A percentile compares a stretch with the other conserved stretches of the same genome.
phyloP scores from a whole-genome alignment of 2,888 invertebrate genomes.

The Campaea margaritaria region DNA sequence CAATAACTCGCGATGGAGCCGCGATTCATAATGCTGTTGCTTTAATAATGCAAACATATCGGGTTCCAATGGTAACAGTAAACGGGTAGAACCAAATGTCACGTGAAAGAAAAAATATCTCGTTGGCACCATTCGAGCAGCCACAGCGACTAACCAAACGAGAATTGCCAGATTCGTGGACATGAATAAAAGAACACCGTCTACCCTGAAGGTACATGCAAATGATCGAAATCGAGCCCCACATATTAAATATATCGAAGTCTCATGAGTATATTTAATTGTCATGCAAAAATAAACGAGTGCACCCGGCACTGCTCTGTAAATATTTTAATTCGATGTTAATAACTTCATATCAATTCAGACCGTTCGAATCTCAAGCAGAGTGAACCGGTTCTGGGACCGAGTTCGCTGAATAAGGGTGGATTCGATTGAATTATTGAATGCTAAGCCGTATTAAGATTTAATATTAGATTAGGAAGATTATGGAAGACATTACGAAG shows the following conservation, averaged over 20 bases:
- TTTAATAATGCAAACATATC: constrained; percentile 51
- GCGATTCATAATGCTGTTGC: constrained; percentile 47
- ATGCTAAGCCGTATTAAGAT: constrained; percentile 55
- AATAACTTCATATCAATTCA: constrained; percentile 70
- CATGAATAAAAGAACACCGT: constrained; percentile 73
- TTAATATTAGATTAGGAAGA: constrained; percentile 56
- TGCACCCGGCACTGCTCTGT: constrained; percentile 64
- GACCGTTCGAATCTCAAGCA: constrained; percentile 45
- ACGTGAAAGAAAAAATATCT: constrained; percentile 61
- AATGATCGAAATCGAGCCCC: constrained; percentile 63
- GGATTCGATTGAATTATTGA: constrained; percentile 63
- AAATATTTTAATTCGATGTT: constrained; percentile 78
- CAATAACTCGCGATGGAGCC: constrained; percentile 38
- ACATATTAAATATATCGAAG: constrained; percentile 56
- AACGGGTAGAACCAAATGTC: constrained; percentile 54
- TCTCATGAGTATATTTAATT: constrained; percentile 67
- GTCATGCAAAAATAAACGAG: constrained; percentile 76
- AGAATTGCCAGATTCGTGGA: constrained; percentile 73
- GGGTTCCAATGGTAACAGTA: constrained; percentile 50
- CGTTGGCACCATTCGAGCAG: constrained; percentile 67
- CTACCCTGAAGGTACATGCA: constrained; percentile 67
- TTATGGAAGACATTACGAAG: constrained; percentile 39
- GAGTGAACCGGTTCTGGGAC: constrained; percentile 59
- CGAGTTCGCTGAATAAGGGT: constrained; percentile 46
- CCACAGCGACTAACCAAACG: constrained; percentile 63